Percentiles rank a stretch among this genome's conserved stretches.
phyloP scores from a whole-genome alignment of 2,797 vertebrate genomes.

The Gymnodraco acuticeps region DNA sequence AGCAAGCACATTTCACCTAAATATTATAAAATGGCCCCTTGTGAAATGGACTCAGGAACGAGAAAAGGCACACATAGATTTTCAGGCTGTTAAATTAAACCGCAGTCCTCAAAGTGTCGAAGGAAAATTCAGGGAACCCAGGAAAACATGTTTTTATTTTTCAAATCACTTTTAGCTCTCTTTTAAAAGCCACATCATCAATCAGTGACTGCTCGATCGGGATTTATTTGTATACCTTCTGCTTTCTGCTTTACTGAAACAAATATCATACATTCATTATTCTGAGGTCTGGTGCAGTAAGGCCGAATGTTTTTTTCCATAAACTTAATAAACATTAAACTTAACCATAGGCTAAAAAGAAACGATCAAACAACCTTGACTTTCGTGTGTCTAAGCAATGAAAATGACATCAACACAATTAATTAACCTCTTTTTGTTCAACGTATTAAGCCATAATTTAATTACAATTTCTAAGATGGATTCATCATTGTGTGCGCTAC shows the following conservation, averaged over 20 bases:
- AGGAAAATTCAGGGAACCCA: slow-evolving; percentile 20
- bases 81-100: slow-evolving; percentile 25
- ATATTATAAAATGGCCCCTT: slow-evolving; percentile 21
- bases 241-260: neutral
- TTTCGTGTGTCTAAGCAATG: neutral
- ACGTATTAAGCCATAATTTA: neutral
- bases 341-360: neutral
- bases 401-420: neutral
- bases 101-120: slow-evolving; percentile 27
- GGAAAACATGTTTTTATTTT: slow-evolving; percentile 23
- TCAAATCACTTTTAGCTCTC: neutral
- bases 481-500: too few species aligned
- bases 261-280: neutral
- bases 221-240: neutral
- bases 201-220: neutral
- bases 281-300: neutral
- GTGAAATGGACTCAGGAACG: slow-evolving; percentile 14
- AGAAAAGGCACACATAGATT: slow-evolving; percentile 6
- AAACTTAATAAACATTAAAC: slow-evolving; percentile 6
- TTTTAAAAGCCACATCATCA: neutral
- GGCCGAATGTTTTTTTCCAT: neutral
- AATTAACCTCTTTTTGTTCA: neutral
- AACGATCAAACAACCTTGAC: slow-evolving; percentile 8
- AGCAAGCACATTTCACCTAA: neutral
- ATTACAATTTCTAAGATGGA: neutral